Evolutionary conservation across 2,113 vertebrate species (phyloP).

Genomic region (Tachycineta bicolor): DNA sequence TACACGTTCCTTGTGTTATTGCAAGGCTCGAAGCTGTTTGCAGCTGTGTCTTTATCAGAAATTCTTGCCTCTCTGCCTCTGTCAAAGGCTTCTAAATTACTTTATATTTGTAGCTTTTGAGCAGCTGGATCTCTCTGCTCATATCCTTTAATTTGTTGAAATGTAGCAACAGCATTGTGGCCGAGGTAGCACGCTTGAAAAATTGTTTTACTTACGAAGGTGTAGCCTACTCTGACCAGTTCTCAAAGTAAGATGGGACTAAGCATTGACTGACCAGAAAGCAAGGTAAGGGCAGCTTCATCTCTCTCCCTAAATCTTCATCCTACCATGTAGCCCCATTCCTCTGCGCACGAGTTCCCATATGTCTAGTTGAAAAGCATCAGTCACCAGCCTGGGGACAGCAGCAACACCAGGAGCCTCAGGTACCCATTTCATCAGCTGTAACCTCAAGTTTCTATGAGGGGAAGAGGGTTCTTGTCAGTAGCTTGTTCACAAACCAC

Average conservation of each 20-base stretch:
- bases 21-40: conserved; percentile 60
- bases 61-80: conserved; percentile 54
- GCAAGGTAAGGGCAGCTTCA: neutral
- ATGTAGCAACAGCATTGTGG: neutral
- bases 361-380: neutral
- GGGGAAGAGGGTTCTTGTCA: neutral
- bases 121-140: conserved; percentile 41
- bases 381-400: neutral
- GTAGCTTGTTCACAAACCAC: neutral
- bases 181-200: neutral
- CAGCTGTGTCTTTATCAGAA: conserved; percentile 59
- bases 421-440: neutral
- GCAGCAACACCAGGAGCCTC: neutral
- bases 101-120: conserved; percentile 57
- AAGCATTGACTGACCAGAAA: neutral
- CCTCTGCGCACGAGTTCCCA: neutral
- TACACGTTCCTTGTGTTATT: conserved; percentile 53
- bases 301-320: neutral
- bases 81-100: conserved; percentile 63
- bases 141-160: conserved; percentile 57
- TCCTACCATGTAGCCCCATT: neutral
- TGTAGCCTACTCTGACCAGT: neutral
- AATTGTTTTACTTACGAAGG: neutral
- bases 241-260: neutral
- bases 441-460: neutral